Base-by-base conservation (phyloP, 2,113 vertebrate genomes). In the Gallinago media region DNA sequence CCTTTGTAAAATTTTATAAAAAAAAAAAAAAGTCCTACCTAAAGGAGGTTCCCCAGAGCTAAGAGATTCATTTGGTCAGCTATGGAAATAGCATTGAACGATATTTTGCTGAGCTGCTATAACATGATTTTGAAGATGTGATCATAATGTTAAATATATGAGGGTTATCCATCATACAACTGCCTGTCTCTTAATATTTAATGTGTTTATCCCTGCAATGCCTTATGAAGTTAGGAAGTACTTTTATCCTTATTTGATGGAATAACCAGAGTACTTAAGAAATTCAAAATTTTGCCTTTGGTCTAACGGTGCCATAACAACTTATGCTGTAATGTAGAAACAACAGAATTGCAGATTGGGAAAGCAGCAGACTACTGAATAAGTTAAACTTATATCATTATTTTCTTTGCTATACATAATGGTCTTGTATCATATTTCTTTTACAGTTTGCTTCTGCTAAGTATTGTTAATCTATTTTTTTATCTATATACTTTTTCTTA, bases 31-130 rank as follows among this genome's bases (percentile, higher is more conserved):
- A 29, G 11, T 71, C 85, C 40, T 70, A 63, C 29, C 46, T 72
- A 34, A 78, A 67, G n/a, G 56, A 79, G 18, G n/a, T 73, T 58
- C 20, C 63, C 14, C 6, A 14, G 34, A 59, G 31, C 36, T 38
- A 13, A 61, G 49, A 54, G n/a, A 34, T 80, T 73, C 16, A 6
- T 77, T 88, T 93, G 75, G 59, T 83, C 27, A 23, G 27, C 85
- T 46, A 0, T 12, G 46, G 54, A 88, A n/a, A 49, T 67, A 42
- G 12, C 6, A 0, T 15, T 70, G 66, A 79, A 66, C 1, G 0
- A 8, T 56, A 12, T 92, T 92, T 80, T 92, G 36, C 54, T 73
- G 40, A 90, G 59, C 31, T 76, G 27, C n/a, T 70, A 1, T 76
- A 73, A 42, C n/a, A 3, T 27, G n/a, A 15, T 63, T 85, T 79